Base-by-base conservation (phyloP, 2,888 invertebrate genomes). In the Amiota communis region DNA sequence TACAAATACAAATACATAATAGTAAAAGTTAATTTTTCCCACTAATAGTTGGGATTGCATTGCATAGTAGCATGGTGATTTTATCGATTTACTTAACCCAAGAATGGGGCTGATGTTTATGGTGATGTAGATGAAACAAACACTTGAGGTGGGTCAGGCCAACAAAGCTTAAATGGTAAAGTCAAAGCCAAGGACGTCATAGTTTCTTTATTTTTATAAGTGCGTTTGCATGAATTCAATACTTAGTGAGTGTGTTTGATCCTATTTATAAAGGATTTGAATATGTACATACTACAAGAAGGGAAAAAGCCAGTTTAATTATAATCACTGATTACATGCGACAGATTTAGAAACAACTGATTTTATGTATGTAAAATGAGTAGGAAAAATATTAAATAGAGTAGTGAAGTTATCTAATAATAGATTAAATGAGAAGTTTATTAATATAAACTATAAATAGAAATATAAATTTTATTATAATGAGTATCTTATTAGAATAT, bases 121-220 rank as follows among this genome's bases (percentile, higher is more conserved):
- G 36, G 36, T 6, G 36, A 6, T 53, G 53, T 1, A 4, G 36
- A 36, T 36, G 36, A 36, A 36, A 36, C 36, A 36, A 36, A 36
- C 36, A 36, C n/a, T n/a, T 53, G 53, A 17, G 57, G n/a, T 57
- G 57, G 36, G 61, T 20, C 36, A 63, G 61, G 8, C 36, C 48
- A 11, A 8, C 20, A 53, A 17, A 36, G 12, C 23, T 12, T 46
- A 23, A 63, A 8, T 63, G 23, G 11, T 23, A 11, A 23, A 46
- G 74, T 72, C 73, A 75, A 70, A 73, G 75, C 53, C 72, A 75
- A 76, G 75, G 73, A 81, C 86, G 78, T 87, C 80, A 86, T 79
- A 81, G 85, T 85, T 72, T 78, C 3, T 61, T 68, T n/a, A n/a
- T n/a, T n/a, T n/a, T n/a, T n/a, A n/a, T n/a, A 59, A 12, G 49